Percentiles rank a stretch among this genome's conserved stretches.
These are phyloP conservation scores for Protobothrops flavoviridis DNA, from an alignment of 2,113 vertebrate species.

Conservation along the genomic window DNA sequence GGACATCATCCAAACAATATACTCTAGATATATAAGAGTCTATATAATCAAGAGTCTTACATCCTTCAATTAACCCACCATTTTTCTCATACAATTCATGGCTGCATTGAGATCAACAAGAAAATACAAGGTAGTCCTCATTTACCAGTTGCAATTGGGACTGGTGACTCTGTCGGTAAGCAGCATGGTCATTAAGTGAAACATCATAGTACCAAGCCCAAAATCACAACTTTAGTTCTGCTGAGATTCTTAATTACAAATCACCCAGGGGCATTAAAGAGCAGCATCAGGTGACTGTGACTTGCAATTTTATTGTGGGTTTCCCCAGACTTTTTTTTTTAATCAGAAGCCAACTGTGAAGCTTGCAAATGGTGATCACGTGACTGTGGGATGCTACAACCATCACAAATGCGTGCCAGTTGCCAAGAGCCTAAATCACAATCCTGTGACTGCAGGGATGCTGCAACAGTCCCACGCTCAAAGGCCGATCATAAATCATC, in stretches of 20 bases:
- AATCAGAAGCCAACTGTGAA: not conserved
- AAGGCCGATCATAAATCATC: not conserved
- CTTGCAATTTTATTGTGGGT: too few species aligned
- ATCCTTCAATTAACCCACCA: not conserved
- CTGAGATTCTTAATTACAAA: not conserved
- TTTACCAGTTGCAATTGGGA: not conserved
- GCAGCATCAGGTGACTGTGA: not conserved
- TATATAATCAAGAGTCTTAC: not conserved
- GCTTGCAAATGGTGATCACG: not conserved
- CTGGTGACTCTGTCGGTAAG: not conserved
- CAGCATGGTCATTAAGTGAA: not conserved
- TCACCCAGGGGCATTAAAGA: not conserved
- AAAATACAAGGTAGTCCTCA: not conserved
- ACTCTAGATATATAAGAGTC: not conserved
- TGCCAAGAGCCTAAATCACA: not conserved
- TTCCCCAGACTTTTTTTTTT: not conserved
- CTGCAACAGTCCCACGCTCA: not conserved
- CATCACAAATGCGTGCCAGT: not conserved
- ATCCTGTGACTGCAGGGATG: not conserved
- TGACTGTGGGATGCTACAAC: not conserved
- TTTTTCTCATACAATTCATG: not conserved
- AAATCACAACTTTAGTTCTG: not conserved
- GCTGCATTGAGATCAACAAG: not conserved
- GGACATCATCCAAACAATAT: not conserved
- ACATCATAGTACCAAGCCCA: not conserved